Percentiles rank a stretch among this genome's conserved stretches.
Conservation (phyloP, 2,113 vertebrate species). For the Gnathochromis pfefferi region DNA sequence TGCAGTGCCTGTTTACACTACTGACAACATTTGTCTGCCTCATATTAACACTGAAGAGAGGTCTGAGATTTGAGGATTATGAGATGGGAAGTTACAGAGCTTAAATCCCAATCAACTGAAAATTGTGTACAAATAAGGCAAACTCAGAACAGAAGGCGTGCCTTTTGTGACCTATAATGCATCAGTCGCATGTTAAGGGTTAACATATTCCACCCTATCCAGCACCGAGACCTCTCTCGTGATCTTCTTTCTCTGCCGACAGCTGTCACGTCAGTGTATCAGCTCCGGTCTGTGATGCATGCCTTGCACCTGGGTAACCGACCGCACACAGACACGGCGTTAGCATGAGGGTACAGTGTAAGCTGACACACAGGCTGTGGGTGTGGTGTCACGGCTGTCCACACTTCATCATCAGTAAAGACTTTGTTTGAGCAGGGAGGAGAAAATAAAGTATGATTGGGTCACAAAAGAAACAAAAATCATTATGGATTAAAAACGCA, state of each 20-base stretch:
- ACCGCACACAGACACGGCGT: constrained; percentile 37
- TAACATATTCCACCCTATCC: constrained; percentile 53
- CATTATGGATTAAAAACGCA: neutral
- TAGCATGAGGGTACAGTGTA: constrained; percentile 33
- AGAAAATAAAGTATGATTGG: neutral
- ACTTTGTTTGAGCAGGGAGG: neutral
- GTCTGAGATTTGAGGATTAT: neutral
- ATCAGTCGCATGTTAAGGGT: neutral
- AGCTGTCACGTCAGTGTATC: constrained; percentile 71
- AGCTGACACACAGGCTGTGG: constrained; percentile 32
- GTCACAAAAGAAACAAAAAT: neutral
- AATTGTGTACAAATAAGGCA: neutral
- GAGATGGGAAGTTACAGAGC: neutral
- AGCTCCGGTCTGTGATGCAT: constrained; percentile 64
- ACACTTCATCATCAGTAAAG: constrained; percentile 5
- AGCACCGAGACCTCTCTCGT: constrained; percentile 62
- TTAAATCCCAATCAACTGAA: neutral
- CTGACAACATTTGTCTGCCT: neutral
- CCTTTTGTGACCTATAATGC: neutral
- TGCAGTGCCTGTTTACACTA: neutral
- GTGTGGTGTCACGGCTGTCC: constrained; percentile 22
- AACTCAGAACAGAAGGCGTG: neutral
- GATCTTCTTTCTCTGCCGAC: constrained; percentile 70
- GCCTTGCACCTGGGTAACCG: constrained; percentile 65
- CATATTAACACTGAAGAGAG: neutral